Evolutionary conservation across 2,797 vertebrate genomes (phyloP).

Genomic region (Micropoecilia bifurca): DNA sequence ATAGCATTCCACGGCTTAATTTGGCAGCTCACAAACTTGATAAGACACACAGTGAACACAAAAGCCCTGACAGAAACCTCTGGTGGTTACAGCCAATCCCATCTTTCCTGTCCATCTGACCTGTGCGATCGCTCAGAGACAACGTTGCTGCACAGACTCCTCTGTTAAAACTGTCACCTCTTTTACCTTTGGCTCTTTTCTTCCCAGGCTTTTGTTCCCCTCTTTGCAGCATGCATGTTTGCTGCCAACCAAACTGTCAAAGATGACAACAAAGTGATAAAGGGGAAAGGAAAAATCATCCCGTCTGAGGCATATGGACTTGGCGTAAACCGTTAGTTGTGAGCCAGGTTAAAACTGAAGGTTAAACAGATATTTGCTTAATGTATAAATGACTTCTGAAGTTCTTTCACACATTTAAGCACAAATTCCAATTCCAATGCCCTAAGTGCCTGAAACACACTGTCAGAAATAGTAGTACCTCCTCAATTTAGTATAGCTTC

Average conservation of each 20-base stretch:
- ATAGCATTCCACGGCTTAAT: constrained; percentile 20
- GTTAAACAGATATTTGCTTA: background rate
- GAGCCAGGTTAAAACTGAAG: constrained; percentile 11
- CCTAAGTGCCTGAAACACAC: background rate
- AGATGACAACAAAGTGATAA: constrained; percentile 49
- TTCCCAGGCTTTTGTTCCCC: constrained; percentile 57
- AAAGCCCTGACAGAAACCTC: constrained; percentile 46
- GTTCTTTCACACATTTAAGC: background rate
- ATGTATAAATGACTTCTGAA: background rate
- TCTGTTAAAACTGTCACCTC: constrained; percentile 60
- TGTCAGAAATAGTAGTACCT: background rate
- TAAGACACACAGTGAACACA: constrained; percentile 47
- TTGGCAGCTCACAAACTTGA: constrained; percentile 56
- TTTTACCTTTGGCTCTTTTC: constrained; percentile 26
- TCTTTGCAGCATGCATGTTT: constrained; percentile 63
- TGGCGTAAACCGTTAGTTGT: constrained; percentile 19
- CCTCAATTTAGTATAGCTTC: background rate
- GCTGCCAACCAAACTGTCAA: constrained; percentile 62
- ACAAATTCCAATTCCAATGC: background rate
- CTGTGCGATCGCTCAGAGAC: constrained; percentile 34
- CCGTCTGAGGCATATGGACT: constrained; percentile 17
- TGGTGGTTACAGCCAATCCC: constrained; percentile 39
- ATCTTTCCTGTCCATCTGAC: constrained; percentile 45
- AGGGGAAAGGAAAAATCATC: constrained; percentile 30
- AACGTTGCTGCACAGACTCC: constrained; percentile 24